Percentiles rank a stretch among this genome's conserved stretches.
Conservation (phyloP, 2,797 vertebrate species). For the Trematocara caparti region DNA sequence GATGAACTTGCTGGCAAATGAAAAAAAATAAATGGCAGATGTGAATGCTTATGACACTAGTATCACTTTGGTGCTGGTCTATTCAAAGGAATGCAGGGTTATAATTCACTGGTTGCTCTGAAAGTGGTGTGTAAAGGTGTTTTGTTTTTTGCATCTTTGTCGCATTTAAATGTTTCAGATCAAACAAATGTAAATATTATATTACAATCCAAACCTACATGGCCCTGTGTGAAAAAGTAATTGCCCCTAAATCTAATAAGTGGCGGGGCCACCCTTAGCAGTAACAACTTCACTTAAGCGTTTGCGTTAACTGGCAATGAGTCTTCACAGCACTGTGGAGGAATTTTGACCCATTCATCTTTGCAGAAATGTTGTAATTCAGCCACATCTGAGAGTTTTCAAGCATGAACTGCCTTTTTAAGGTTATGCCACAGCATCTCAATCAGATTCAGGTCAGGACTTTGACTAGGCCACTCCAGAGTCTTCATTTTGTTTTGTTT, state of each 20-base stretch:
- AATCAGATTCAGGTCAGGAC: not conserved
- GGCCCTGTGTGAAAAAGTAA: not conserved
- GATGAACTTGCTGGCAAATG: constrained; percentile 80
- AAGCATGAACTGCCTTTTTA: not conserved
- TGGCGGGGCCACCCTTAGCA: not conserved
- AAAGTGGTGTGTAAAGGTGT: not conserved
- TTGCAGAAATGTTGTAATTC: not conserved
- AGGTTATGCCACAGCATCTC: not conserved
- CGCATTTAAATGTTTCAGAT: not conserved
- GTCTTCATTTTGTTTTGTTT: not conserved
- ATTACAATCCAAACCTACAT: not conserved
- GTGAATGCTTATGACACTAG: not conserved
- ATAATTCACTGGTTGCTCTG: not conserved
- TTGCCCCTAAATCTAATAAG: not conserved
- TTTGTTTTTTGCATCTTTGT: not conserved
- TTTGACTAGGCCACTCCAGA: not conserved
- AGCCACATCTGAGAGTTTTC: not conserved
- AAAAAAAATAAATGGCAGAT: not conserved
- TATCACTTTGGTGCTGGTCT: not conserved
- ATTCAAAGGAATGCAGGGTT: not conserved
- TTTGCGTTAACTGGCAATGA: not conserved
- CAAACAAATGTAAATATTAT: not conserved
- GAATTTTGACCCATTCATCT: not conserved
- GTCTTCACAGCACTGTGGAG: not conserved
- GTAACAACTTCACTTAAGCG: not conserved